Percentiles rank a stretch among this genome's conserved stretches.
Evolutionary conservation across 1,140 invertebrate species (phyloP).

Genomic region (Octopus sinensis): DNA sequence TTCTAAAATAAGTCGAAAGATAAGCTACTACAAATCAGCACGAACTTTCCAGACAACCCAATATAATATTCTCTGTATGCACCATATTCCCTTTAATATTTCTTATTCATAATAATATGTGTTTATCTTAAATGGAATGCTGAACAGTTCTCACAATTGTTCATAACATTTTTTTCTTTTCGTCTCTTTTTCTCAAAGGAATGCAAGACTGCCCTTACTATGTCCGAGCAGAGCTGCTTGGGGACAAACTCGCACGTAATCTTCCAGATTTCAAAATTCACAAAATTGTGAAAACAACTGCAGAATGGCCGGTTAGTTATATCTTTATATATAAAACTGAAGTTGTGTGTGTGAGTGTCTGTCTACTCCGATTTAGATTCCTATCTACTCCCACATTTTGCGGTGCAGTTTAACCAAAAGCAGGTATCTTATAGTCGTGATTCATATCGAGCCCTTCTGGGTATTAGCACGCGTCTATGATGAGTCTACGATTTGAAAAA

Average conservation of each 20-base stretch:
- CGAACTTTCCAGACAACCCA: not conserved
- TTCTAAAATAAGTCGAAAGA: too few species aligned
- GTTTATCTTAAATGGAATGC: not conserved
- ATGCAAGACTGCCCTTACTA: conserved; percentile 55
- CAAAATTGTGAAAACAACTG: conserved; percentile 51
- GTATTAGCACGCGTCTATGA: too few species aligned
- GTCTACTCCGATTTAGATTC: too few species aligned
- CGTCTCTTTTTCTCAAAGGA: conserved; percentile 44
- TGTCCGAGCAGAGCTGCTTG: conserved; percentile 53
- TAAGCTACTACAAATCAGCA: not conserved
- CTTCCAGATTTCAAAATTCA: conserved; percentile 53
- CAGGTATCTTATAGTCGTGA: too few species aligned
- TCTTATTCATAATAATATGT: not conserved
- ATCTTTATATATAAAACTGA: too few species aligned
- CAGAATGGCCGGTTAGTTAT: conserved; percentile 50
- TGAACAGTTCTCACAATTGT: not conserved
- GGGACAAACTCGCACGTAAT: conserved; percentile 51
- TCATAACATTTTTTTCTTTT: too few species aligned
- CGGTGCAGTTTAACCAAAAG: too few species aligned
- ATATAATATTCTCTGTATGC: not conserved
- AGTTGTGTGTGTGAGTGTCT: too few species aligned
- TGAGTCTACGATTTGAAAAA: too few species aligned
- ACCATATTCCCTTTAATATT: not conserved
- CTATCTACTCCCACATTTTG: too few species aligned
- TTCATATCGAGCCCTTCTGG: too few species aligned